A percentile compares a stretch with the other conserved stretches of the same genome.
These are phyloP conservation scores for Onchidella celtica DNA, from an alignment of 2,888 invertebrate genomes.

Conservation along the genomic window DNA sequence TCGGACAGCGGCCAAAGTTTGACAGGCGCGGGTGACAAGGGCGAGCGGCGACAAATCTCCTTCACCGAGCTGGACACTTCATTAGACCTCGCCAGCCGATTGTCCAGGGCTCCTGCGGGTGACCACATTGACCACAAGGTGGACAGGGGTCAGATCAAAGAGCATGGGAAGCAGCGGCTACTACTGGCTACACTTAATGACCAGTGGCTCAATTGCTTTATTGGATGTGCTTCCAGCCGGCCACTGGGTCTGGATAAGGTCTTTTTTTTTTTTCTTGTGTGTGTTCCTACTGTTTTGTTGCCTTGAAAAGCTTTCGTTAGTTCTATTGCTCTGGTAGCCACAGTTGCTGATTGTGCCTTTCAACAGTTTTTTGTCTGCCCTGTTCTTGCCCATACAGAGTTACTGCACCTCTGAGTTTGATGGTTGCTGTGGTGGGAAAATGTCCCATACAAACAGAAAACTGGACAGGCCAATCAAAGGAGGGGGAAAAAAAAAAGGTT, in stretches of 20 bases:
- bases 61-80: conserved; percentile 29
- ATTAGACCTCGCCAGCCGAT: conserved; percentile 25
- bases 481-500: too few relatives aligned
- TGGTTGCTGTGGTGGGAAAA: too few relatives aligned
- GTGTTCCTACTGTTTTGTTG: not conserved
- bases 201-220: conserved; percentile 25
- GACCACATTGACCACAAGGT: conserved; percentile 39
- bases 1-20: conserved; percentile 20
- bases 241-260: not conserved
- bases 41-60: conserved; percentile 31
- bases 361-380: too few relatives aligned
- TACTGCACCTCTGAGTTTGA: too few relatives aligned
- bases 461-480: too few relatives aligned
- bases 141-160: conserved; percentile 38
- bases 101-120: conserved; percentile 24
- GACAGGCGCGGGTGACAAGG: conserved; percentile 22
- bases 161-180: conserved; percentile 43
- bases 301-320: too few relatives aligned
- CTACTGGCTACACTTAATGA: conserved; percentile 50
- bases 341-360: too few relatives aligned
- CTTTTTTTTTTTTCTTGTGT: not conserved
- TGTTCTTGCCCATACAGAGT: too few relatives aligned
- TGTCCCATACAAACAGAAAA: too few relatives aligned
- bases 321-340: too few relatives aligned
- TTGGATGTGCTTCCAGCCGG: not conserved